These are phyloP conservation scores for Grus americana DNA, from an alignment of 2,113 vertebrate species.

Conservation along the genomic window DNA sequence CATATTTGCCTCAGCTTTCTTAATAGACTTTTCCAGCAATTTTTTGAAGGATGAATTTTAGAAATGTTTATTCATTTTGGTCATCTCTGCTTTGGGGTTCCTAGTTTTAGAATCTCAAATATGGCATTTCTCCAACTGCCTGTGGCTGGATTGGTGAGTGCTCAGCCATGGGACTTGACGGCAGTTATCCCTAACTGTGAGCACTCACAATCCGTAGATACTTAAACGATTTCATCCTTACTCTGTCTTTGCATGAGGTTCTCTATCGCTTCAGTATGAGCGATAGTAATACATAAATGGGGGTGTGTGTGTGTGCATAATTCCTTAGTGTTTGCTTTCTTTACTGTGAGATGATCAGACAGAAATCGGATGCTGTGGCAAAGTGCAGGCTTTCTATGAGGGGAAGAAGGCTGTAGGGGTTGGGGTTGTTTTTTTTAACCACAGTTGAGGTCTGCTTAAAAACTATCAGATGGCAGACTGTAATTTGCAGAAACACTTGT, in stretches of 20 bases:
- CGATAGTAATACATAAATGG: background rate
- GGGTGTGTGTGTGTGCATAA: background rate
- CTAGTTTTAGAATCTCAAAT: background rate
- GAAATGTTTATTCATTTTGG: background rate
- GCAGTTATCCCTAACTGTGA: background rate
- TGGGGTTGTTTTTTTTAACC: background rate
- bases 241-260: background rate
- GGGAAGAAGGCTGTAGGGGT: background rate
- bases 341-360: background rate
- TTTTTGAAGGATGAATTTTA: background rate
- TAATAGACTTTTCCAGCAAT: background rate
- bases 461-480: background rate
- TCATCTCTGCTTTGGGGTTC: background rate
- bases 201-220: background rate
- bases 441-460: background rate
- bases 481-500: background rate
- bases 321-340: background rate
- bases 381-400: background rate
- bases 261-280: background rate
- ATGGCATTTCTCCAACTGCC: background rate
- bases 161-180: background rate
- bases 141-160: background rate
- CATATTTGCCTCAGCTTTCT: background rate
- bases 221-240: background rate
- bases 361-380: background rate